Evolutionary conservation across 2,888 invertebrate genomes (phyloP), one percentile per base, ranked within the genome.

Genomic region (Zeuzera pyrina): DNA sequence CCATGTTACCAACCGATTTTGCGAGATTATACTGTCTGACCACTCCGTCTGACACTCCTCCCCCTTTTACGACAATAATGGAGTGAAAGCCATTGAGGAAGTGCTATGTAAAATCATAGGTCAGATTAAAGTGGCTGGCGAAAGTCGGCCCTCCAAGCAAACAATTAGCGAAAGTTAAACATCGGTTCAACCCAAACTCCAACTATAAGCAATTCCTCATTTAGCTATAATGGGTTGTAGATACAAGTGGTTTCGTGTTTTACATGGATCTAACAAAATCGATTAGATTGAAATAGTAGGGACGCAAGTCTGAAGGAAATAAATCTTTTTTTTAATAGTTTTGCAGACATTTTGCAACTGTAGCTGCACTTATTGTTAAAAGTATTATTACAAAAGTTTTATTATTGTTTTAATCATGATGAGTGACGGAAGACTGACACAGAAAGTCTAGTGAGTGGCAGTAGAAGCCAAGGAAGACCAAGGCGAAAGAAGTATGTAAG

Each of bases 151-250:
- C 61, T n/a, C 50, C 52, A 54, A 51, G 63, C 62, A 72, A 73
- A 74, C 73, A 74, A 73, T 76, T 73, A 71, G 62, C 42, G 52
- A 54, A 74, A 73, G 70, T 73, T 73, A 73, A 73, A 72, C 65
- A 70, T 56, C 55, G 59, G 61, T 61, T 57, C 52, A 50, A 52
- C 54, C 59, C 53, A 46, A 54, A 57, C 57, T 55, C 49, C 36
- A 55, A 55, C 52, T 57, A 51, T 53, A 50, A 53, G 49, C 51
- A 50, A 61, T 67, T 57, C 54, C 62, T 65, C 61, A 57, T 61
- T 62, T 50, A 33, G 38, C 35, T 43, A 37, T 41, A 48, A 57
- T 47, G 48, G 48, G 35, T 43, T 38, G 34, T 52, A 52, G 49
- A 55, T 57, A 25, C 25, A 25, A 25, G 25, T 25, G 25, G 25